These are phyloP conservation scores for Salvelinus sp. DNA, from an alignment of 2,113 vertebrate species.

Conservation along the genomic window DNA sequence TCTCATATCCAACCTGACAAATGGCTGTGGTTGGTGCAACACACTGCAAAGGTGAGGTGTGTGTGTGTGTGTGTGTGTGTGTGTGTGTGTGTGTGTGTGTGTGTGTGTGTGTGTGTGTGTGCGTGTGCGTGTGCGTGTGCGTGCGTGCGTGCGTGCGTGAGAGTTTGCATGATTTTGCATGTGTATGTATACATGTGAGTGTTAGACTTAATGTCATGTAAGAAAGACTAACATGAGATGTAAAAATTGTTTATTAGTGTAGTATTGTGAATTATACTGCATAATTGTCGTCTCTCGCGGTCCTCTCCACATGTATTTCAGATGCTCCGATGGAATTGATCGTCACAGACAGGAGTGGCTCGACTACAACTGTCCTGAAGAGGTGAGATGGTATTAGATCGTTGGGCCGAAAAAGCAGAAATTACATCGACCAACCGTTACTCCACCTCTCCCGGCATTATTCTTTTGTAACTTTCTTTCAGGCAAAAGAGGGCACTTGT, in stretches of 20 bases:
- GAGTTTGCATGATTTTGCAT: neutral
- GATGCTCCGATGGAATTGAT: constrained; percentile 93
- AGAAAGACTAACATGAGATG: too few species aligned
- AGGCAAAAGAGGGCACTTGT: constrained; percentile 78
- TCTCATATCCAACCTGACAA: constrained; percentile 78
- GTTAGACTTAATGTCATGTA: neutral
- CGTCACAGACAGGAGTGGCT: constrained; percentile 91
- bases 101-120: constrained; percentile 1
- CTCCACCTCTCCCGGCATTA: neutral
- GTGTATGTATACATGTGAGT: neutral
- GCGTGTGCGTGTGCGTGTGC: constrained; percentile 1
- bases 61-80: constrained; percentile 14
- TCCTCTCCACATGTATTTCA: constrained; percentile 56
- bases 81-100: constrained; percentile 7
- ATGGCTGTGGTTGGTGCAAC: constrained; percentile 92
- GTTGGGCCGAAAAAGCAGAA: neutral
- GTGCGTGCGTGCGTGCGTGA: neutral
- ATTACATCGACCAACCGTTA: neutral
- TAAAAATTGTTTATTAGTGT: too few species aligned
- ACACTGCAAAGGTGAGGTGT: constrained; percentile 85
- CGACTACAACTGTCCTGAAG: constrained; percentile 83
- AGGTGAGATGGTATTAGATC: constrained; percentile 73
- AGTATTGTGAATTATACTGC: too few species aligned
- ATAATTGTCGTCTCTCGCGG: constrained; percentile 4
- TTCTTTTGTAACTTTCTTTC: neutral